Base-by-base conservation (phyloP, 2,888 invertebrate genomes). In the Scelioninae gen. 2 region DNA sequence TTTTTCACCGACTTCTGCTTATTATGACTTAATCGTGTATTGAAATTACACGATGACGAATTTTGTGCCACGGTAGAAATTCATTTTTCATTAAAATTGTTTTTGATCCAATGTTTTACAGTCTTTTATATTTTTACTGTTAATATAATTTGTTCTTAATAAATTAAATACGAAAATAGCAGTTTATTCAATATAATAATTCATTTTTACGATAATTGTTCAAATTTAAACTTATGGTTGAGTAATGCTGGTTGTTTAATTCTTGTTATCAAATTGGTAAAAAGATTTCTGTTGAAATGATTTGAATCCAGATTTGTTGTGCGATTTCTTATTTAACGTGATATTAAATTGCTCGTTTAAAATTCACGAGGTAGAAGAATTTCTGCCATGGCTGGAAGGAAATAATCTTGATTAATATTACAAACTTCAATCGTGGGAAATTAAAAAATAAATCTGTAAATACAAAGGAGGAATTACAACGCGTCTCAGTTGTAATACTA, bases 1-100 rank as follows among this genome's bases (percentile, higher is more conserved):
- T 61, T 50, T 31, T 61, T 61, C 9, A 41, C 41, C 61, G 61
- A 50, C 61, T 61, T 16, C 28, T n/a, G 15, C 25, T 58, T 16
- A 37, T 48, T 37, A 28, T 13, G 37, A 52, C 18, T 50, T 33
- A 7, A 50, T 19, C 16, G 18, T 19, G 18, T 16, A 10, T 48
- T 48, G 15, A 31, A 28, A 41, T 41, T 35, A 41, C 19, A 41
- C 2, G 45, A 5, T 13, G 45, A 9, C 9, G 13, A 13, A 13
- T 19, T n/a, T n/a, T 10, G 11, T n/a, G 43, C 33, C 33, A 31
- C 11, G 43, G 31, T 33, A 13, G 57, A 45, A 18, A 43, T 57
- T 55, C 52, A 37, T 13, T 35, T 35, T 19, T 22, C 4, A 52
- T 1, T 48, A 7, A 25, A 45, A 19, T 25, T 2, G 45, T 45